Base-by-base conservation (phyloP, 1,140 invertebrate genomes). In the Spodoptera litura region DNA sequence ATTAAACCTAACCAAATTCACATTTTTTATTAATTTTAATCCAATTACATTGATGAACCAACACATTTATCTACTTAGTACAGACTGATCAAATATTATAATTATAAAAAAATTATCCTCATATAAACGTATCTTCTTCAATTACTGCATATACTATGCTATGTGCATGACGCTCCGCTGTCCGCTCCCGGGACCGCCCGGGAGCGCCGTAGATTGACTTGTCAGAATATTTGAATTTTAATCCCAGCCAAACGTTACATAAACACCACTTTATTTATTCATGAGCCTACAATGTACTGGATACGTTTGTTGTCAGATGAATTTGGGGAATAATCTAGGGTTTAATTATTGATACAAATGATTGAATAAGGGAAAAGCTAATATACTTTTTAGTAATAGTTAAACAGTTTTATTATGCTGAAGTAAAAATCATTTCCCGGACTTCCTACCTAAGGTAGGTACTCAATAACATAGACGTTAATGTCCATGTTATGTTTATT, bases 211-310 rank as follows among this genome's bases (percentile, higher is more conserved):
- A 92, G 94, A 95, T 95, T 95, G 94, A 95, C 91, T 95, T 93
- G 94, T 95, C 94, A 91, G 93, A 94, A 95, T 95, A 95, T 95
- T 95, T 95, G 92, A 94, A 95, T 95, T 95, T 95, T 95, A 95
- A 95, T 95, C 91, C 89, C 81, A 79, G 82, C 80, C 87, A 88
- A 86, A 86, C 90, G 88, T 92, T 89, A 88, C 87, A 88, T 89
- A 93, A 90, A 87, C 89, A 89, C 85, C 91, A 88, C 87, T 88
- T 94, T 90, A 91, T 90, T 91, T 92, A 94, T 93, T 93, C 93
- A 93, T 93, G 84, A 89, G 85, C 86, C 85, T 83, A 85, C 77
- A 83, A 80, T 85, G 81, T 61, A 77, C 6, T 35, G 52, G 49
- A 11, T 70, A 52, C 31, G 25, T 77, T 64, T 61, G 38, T 58